Base-by-base conservation (phyloP, 2,797 vertebrate species). In the Thunnus albacares region DNA sequence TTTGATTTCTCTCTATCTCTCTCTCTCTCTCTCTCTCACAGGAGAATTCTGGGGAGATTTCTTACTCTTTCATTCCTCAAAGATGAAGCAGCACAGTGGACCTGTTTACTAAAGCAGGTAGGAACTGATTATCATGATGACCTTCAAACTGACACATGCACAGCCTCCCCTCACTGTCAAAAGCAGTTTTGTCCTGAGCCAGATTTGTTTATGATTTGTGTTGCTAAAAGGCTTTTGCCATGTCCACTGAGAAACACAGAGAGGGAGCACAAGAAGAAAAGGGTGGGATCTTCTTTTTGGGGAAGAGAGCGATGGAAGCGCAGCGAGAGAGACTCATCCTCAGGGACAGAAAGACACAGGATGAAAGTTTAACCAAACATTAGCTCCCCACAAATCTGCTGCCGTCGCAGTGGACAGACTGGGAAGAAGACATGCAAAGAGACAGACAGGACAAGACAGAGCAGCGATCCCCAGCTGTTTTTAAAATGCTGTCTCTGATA, bases 31-130 rank as follows among this genome's bases (percentile, higher is more conserved):
- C 79, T 89, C 49, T 88, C 56, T 85, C 79, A 71, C 90, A 95
- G 94, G 94, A 93, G 94, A 94, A 94, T 95, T 94, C 92, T 93
- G 83, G 76, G 92, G 92, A 91, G 93, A 91, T 93, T 93, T 92
- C 92, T 80, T 77, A 56, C 75, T 93, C 92, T 94, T 93, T 94
- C 92, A 64, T 88, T 93, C 88, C 91, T 92, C 89, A 90, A 94
- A 91, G 87, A 95, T 95, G 94, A 93, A 93, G 89, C 89, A 86
- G 82, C 85, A 49, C 66, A 38, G 88, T 53, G 77, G 82, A 82
- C 73, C 79, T 80, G 66, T 87, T 80, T 77, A 83, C 83, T 95
- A 83, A 95, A 83, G 80, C 84, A 89, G 92, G 94, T 95, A 82
- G 80, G 90, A 49, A 17, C 49, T 57, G 45, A 77, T 77, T 55